Conservation (phyloP, 2,797 vertebrate species). For the Lepus oiostolus region DNA sequence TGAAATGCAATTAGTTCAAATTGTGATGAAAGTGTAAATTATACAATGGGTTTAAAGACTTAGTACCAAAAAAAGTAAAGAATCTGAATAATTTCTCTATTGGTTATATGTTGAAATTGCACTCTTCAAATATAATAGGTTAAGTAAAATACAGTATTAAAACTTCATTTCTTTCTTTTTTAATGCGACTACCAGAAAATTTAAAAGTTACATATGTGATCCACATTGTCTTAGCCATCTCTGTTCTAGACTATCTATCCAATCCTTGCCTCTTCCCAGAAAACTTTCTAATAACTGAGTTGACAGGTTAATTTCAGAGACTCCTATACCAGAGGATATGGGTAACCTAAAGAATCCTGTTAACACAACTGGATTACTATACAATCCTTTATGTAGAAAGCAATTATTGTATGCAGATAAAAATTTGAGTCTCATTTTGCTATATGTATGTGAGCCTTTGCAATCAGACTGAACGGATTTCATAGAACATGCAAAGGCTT, state of each 20-base stretch:
- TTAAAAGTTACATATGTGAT: not conserved
- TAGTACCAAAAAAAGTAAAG: not conserved
- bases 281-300: slow-evolving; percentile 2
- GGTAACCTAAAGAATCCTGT: not conserved
- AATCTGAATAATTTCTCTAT: not conserved
- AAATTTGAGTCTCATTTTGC: not conserved
- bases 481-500: not conserved
- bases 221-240: not conserved
- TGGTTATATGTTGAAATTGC: not conserved
- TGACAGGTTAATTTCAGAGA: not conserved
- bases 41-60: not conserved
- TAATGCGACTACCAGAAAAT: not conserved
- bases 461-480: not conserved
- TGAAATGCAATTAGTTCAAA: not conserved
- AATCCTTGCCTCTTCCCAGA: not conserved
- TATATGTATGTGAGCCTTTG: not conserved
- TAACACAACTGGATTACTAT: not conserved
- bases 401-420: not conserved
- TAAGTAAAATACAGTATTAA: not conserved
- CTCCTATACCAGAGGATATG: not conserved
- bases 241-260: not conserved
- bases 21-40: not conserved
- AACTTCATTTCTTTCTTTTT: not conserved
- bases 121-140: not conserved
- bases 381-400: not conserved